These are phyloP conservation scores for Lepidurus arcticus DNA, from an alignment of 1,140 invertebrate species.

Conservation along the genomic window DNA sequence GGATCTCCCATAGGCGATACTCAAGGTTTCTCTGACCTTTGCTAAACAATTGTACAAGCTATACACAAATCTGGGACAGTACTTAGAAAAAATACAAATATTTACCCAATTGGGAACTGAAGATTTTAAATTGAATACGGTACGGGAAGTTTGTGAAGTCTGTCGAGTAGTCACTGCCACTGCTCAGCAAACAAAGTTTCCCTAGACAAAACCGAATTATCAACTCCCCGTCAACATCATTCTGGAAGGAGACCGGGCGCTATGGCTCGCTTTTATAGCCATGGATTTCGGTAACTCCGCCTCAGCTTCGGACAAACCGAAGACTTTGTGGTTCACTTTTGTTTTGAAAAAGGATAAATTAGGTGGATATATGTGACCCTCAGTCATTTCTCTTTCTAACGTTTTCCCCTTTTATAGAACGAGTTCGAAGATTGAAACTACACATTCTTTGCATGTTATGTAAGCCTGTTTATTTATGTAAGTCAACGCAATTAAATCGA, in stretches of 20 bases:
- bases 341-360: too few species aligned
- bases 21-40: not conserved
- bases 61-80: not conserved
- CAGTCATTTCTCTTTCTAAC: too few species aligned
- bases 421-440: too few species aligned
- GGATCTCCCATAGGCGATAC: conserved; percentile 11
- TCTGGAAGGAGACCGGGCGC: not conserved
- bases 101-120: not conserved
- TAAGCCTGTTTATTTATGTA: too few species aligned
- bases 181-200: not conserved
- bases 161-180: conserved; percentile 6
- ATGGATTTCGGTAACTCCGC: not conserved
- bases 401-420: too few species aligned
- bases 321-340: too few species aligned
- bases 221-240: not conserved
- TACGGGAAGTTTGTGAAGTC: not conserved
- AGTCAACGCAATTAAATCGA: too few species aligned
- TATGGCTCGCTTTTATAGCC: conserved; percentile 14
- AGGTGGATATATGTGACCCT: too few species aligned
- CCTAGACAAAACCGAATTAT: not conserved
- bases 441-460: too few species aligned
- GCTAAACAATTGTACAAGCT: not conserved
- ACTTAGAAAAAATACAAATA: not conserved
- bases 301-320: not conserved
- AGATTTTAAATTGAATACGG: not conserved